These are phyloP conservation scores for Felis catus DNA, from an alignment of 2,113 vertebrate genomes.

Conservation along the genomic window F.catus_Fca126_mat1.0 CM031420.1:28627501-28628000, in stretches of 20 bases:
- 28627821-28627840: neutral
- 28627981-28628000: neutral
- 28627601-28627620: no score
- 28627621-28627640: no score
- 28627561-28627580: no score
- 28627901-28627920: neutral
- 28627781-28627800: slow-evolving; percentile 7
- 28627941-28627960: neutral
- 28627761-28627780: slow-evolving; percentile 3
- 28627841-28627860: neutral
- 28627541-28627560: neutral
- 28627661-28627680: no score
- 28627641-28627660: no score
- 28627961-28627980: neutral
- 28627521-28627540: neutral
- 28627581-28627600: no score
- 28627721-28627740: no score
- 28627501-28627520: neutral
- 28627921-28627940: neutral
- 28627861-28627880: neutral
- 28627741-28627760: neutral
- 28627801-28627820: neutral
- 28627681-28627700: no score
- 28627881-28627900: neutral
- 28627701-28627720: no score